These are phyloP conservation scores for Eriocheir sinensis DNA, from an alignment of 1,140 invertebrate species.

Conservation along the genomic window DNA sequence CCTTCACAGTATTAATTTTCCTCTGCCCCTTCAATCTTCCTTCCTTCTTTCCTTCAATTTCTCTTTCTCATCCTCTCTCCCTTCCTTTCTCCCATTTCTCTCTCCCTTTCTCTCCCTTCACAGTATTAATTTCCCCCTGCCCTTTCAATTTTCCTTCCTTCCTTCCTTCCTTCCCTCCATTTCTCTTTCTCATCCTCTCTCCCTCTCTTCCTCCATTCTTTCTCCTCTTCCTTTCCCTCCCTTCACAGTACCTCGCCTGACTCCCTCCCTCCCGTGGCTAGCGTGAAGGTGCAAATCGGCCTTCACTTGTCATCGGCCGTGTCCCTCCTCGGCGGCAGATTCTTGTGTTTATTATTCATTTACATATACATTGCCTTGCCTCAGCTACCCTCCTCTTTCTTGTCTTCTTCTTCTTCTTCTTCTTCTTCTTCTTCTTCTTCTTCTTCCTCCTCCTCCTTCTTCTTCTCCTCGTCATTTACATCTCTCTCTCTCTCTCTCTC, in stretches of 20 bases:
- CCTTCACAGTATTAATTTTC: not conserved
- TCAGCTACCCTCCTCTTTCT: not conserved
- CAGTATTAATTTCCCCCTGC: too few relatives aligned
- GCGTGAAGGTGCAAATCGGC: too few relatives aligned
- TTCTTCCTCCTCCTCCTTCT: too few relatives aligned
- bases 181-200: too few relatives aligned
- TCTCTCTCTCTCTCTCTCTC: too few relatives aligned
- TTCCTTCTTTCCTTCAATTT: not conserved
- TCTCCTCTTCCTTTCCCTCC: too few relatives aligned
- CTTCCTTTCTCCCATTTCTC: not conserved
- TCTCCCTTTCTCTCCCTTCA: not conserved
- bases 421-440: too few relatives aligned
- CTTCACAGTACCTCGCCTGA: not conserved
- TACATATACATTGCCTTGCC: not conserved
- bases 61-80: not conserved
- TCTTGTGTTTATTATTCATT: not conserved
- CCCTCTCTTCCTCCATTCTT: not conserved
- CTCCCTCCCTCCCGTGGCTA: not conserved
- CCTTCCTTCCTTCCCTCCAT: not conserved
- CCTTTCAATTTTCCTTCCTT: not conserved
- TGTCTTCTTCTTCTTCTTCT: not conserved
- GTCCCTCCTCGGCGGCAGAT: not conserved
- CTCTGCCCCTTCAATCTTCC: not conserved
- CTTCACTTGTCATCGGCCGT: not conserved
- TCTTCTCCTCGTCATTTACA: too few relatives aligned